Percentiles rank a stretch among this genome's conserved stretches.
Evolutionary conservation across 2,888 invertebrate genomes (phyloP).

Genomic region (Drosophila melanocephala): DNA sequence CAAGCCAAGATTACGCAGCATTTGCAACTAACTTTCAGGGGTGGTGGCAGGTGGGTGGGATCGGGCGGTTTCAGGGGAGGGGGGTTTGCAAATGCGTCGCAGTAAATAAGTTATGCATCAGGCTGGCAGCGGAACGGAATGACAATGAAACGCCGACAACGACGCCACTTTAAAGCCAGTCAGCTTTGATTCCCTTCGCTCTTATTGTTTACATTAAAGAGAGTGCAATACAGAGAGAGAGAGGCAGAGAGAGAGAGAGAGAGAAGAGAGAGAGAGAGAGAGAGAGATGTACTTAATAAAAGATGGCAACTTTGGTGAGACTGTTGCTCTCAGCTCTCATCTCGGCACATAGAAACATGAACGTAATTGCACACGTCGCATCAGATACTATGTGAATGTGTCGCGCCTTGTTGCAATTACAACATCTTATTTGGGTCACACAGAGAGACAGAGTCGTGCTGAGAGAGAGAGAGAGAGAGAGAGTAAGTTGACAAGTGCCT

Average conservation of each 20-base stretch:
- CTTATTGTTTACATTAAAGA: constrained; percentile 57
- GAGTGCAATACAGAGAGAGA: constrained; percentile 7
- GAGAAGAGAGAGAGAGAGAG: constrained; percentile 6
- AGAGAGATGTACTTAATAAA: constrained; percentile 3
- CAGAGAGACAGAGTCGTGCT: constrained; percentile 30
- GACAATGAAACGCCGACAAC: constrained; percentile 47
- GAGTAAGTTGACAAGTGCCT: constrained; percentile 58
- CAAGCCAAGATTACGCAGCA: constrained; percentile 6
- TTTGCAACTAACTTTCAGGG: background rate
- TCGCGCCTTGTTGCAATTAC: constrained; percentile 78
- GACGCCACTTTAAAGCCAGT: constrained; percentile 48
- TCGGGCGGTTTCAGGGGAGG: constrained; percentile 3
- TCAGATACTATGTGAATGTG: constrained; percentile 38
- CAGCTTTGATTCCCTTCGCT: constrained; percentile 41
- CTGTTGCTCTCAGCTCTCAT: constrained; percentile 55
- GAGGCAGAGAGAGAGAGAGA: constrained; percentile 1
- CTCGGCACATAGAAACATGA: constrained; percentile 39
- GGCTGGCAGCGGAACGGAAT: constrained; percentile 28
- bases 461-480: constrained; percentile 15
- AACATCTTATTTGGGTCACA: constrained; percentile 80
- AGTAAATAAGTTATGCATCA: constrained; percentile 68
- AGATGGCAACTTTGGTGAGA: constrained; percentile 26
- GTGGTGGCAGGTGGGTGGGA: background rate
- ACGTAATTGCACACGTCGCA: constrained; percentile 64
- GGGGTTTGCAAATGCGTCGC: constrained; percentile 66